Evolutionary conservation across 2,113 vertebrate species (phyloP), one percentile per base, ranked within the genome.

Genomic region (Fregetta grallaria): DNA sequence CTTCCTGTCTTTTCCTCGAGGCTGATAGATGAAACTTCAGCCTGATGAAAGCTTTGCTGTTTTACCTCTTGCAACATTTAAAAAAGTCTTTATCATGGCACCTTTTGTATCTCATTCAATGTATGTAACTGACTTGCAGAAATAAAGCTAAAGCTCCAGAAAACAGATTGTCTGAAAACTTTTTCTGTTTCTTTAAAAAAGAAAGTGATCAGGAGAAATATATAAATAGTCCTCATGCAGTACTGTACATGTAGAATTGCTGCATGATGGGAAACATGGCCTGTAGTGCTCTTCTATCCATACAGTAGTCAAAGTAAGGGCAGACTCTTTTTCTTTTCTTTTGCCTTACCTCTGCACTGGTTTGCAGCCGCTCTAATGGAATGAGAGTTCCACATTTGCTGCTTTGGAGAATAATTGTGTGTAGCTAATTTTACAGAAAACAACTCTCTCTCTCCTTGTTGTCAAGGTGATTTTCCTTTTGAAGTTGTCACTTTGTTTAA

Each of bases 401-500:
- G 12, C 49, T 95, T 58, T 80, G 34, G 68, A 94, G 80, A 78
- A 77, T 68, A 94, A 61, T 80, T 96, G 6, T 90, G 59, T 90
- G 45, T 89, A 87, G 70, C 44, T 96, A 86, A 52, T 97, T 96
- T 94, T 81, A 90, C 56, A 85, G 81, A 82, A 73, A 82, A 75
- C 47, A 52, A 25, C 15, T 61, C 11, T 77, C 22, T 77, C 22
- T 78, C 36, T 93, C 15, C 40, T 61, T 76, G 70, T 92, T 96
- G 90, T 95, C 85, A 96, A 78, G 85, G 90, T 97, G 82, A 93
- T 94, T 92, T 90, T 92, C 49, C 47, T 95, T 91, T 95, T 91
- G 42, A 90, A 90, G 44, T 68, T 95, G 61, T 77, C 45, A 66
- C n/a, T 96, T 91, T 88, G 11, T 77, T 81, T 92, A 82, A 67